Evolutionary conservation across 2,113 vertebrate genomes (phyloP).

Genomic region (Atherinomorus stipes): DNA sequence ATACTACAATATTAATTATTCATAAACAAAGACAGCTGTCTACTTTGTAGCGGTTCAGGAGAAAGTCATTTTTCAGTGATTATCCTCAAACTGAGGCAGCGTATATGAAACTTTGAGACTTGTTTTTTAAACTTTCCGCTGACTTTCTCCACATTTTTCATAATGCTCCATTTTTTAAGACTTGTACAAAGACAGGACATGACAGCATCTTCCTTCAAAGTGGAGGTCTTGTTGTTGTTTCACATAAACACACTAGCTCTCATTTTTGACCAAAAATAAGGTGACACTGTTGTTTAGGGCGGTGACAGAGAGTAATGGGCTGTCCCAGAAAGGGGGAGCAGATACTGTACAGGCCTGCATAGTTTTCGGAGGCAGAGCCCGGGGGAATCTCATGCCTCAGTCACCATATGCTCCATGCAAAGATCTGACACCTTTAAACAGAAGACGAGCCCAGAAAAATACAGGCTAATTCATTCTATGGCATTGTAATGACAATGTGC

Average conservation of each 20-base stretch:
- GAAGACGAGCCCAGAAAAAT: conserved; percentile 23
- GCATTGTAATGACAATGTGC: no score
- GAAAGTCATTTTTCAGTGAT: neutral
- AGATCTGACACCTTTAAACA: conserved; percentile 20
- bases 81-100: neutral
- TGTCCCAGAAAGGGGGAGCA: conserved; percentile 34
- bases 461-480: neutral
- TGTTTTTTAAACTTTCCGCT: neutral
- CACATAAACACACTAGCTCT: conserved; percentile 47
- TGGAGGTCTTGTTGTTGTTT: conserved; percentile 29
- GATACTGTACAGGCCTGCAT: conserved; percentile 32
- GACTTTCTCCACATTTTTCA: conserved; percentile 40
- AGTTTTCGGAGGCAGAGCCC: conserved; percentile 53
- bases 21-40: neutral
- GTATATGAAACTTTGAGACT: neutral
- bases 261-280: conserved; percentile 64
- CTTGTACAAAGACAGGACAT: conserved; percentile 4
- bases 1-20: neutral
- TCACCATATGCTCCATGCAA: conserved; percentile 56
- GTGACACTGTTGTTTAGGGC: conserved; percentile 57
- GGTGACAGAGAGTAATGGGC: conserved; percentile 70
- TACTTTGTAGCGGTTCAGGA: neutral
- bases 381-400: conserved; percentile 44
- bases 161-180: conserved; percentile 33
- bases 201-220: conserved; percentile 55